Base-by-base conservation (phyloP, 2,888 invertebrate genomes). In the Scaptomyza cyrtandrae region DNA sequence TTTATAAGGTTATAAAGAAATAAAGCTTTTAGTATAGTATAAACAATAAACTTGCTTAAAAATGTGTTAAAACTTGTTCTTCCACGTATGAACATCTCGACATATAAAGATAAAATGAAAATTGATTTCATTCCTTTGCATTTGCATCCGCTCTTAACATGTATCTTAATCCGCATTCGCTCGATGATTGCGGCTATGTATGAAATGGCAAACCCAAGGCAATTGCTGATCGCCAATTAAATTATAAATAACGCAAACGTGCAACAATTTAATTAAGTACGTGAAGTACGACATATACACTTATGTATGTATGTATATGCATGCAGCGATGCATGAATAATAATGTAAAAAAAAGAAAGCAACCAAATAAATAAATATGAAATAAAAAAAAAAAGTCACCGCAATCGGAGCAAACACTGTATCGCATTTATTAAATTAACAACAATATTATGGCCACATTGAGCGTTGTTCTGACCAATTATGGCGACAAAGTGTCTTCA, bases 401-500 rank as follows among this genome's bases (percentile, higher is more conserved):
- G 76, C 78, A 83, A 72, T 79, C 65, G 59, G 33, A 59, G 63
- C 71, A 60, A 77, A 71, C 75, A 75, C 66, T 52, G 81, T 85
- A 83, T 83, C 83, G 72, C 83, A 86, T 88, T 88, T 84, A 88
- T 88, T 84, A 86, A 84, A 84, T 88, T 84, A 84, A 88, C 70
- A 80, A 86, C 78, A 84, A 78, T 88, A 86, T 86, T 86, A 84
- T 76, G 79, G 71, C 66, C 64, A 56, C 55, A 71, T 70, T 61
- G 66, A 44, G 43, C 53, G 49, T 68, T 73, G 69, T 65, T 65
- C 49, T 72, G 70, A 74, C 80, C 83, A 83, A 83, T 83, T 83
- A 83, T 88, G 83, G 86, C 88, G 67, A 88, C 88, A 84, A 84
- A 86, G 85, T 88, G 87, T 86, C 86, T 87, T 87, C 86, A 86